Conservation (phyloP, 2,888 invertebrate species). For the Mesorhabditis sp. region DNA sequence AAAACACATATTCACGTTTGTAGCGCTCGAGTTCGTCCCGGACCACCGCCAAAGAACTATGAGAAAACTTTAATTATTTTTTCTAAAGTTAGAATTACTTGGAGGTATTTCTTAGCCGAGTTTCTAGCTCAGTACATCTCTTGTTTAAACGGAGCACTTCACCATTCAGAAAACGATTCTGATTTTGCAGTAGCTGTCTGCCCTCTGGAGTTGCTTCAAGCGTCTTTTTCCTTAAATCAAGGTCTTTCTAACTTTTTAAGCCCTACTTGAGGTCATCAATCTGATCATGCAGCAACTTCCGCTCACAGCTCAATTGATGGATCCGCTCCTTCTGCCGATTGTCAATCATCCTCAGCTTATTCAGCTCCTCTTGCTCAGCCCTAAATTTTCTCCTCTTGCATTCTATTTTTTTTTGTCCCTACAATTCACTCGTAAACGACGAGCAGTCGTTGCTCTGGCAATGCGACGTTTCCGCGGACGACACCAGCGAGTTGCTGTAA, state of each 20-base stretch:
- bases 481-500: slow-evolving; percentile 10
- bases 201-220: slow-evolving; percentile 12
- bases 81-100: slow-evolving; percentile 13
- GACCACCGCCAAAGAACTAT: not conserved
- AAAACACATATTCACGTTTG: slow-evolving; percentile 45
- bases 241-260: not conserved
- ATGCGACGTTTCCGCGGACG: slow-evolving; percentile 22
- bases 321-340: slow-evolving; percentile 47
- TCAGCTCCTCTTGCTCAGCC: slow-evolving; percentile 36
- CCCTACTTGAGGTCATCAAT: slow-evolving; percentile 28
- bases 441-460: slow-evolving; percentile 25
- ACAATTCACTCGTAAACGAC: slow-evolving; percentile 20
- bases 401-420: not conserved
- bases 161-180: slow-evolving; percentile 63
- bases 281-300: slow-evolving; percentile 31
- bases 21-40: slow-evolving; percentile 20
- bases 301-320: slow-evolving; percentile 33
- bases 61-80: not conserved
- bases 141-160: slow-evolving; percentile 62
- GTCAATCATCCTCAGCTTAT: slow-evolving; percentile 36
- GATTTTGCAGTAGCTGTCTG: slow-evolving; percentile 34
- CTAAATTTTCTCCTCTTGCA: not conserved
- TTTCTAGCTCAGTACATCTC: slow-evolving; percentile 42
- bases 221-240: slow-evolving; percentile 4
- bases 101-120: slow-evolving; percentile 11